These are phyloP conservation scores for Ptiloglossa arizonensis DNA, from an alignment of 1,140 invertebrate genomes.

Conservation along the genomic window DNA sequence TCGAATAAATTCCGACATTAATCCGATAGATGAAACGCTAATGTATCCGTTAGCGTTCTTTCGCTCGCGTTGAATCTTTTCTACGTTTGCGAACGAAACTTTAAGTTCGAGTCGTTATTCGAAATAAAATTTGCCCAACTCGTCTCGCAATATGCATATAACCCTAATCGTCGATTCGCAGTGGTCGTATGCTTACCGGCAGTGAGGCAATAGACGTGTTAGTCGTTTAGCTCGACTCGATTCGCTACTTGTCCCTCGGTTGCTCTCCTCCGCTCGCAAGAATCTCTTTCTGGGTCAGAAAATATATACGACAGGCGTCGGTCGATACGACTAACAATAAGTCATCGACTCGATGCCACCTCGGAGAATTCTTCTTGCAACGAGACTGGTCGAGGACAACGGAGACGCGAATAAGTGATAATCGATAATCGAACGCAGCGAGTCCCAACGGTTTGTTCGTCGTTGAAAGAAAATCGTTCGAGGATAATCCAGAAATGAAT, in stretches of 20 bases:
- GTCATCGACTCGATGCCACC: constrained; percentile 39
- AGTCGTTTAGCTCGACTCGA: constrained; percentile 44
- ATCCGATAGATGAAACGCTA: too few species aligned
- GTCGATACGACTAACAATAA: constrained; percentile 59
- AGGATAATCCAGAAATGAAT: neutral
- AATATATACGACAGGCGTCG: constrained; percentile 57
- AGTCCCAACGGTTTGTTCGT: neutral
- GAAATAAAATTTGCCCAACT: too few species aligned
- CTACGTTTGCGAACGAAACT: too few species aligned
- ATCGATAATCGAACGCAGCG: constrained; percentile 31
- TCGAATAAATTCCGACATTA: too few species aligned
- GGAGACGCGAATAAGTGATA: constrained; percentile 37
- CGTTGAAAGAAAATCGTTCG: neutral
- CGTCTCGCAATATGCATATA: constrained; percentile 32
- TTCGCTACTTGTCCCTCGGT: constrained; percentile 23
- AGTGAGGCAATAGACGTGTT: constrained; percentile 23
- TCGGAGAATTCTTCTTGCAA: constrained; percentile 4
- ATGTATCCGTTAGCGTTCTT: too few species aligned
- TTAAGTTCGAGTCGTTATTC: too few species aligned
- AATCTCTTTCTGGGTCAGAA: constrained; percentile 67
- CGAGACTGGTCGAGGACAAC: constrained; percentile 17
- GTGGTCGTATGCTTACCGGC: constrained; percentile 48
- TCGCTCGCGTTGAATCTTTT: too few species aligned
- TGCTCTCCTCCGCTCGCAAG: constrained; percentile 18
- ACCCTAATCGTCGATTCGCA: constrained; percentile 69